A percentile compares a stretch with the other conserved stretches of the same genome.
Evolutionary conservation across 2,113 vertebrate genomes (phyloP).

Genomic region (Nymphicus hollandicus): DNA sequence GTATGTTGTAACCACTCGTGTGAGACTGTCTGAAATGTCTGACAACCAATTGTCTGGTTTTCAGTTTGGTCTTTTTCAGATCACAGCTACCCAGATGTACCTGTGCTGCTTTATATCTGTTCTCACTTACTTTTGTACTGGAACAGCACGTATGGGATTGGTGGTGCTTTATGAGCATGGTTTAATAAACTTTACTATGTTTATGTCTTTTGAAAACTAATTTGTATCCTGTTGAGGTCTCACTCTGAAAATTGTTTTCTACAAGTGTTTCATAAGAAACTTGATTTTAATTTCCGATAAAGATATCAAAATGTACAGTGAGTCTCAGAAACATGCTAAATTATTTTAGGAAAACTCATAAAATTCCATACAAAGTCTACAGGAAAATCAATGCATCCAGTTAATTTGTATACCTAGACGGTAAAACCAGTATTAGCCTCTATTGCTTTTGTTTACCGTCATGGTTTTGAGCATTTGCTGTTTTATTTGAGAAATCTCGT

Average conservation of each 20-base stretch:
- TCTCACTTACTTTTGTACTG: neutral
- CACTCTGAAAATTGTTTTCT: neutral
- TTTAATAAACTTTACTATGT: neutral
- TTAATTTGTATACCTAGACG: neutral
- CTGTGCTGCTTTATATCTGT: rapidly evolving
- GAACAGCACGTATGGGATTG: neutral
- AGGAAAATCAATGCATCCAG: neutral
- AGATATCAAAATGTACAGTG: neutral
- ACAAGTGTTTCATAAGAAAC: neutral
- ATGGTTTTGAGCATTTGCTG: neutral
- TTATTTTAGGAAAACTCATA: neutral
- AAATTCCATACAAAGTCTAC: neutral
- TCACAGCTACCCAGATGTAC: neutral
- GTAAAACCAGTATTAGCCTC: neutral
- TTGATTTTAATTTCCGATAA: neutral
- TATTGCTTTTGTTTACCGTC: neutral
- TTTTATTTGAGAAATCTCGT: neutral
- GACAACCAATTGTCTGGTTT: neutral
- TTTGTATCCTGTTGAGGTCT: neutral
- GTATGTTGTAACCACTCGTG: rapidly evolving
- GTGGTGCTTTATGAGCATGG: neutral
- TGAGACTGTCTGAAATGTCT: neutral
- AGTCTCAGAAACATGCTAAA: neutral
- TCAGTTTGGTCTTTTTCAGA: neutral
- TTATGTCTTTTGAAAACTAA: neutral